phyloP scores from a whole-genome alignment of 2,888 invertebrate species.

The Drosophila borborema region DNA sequence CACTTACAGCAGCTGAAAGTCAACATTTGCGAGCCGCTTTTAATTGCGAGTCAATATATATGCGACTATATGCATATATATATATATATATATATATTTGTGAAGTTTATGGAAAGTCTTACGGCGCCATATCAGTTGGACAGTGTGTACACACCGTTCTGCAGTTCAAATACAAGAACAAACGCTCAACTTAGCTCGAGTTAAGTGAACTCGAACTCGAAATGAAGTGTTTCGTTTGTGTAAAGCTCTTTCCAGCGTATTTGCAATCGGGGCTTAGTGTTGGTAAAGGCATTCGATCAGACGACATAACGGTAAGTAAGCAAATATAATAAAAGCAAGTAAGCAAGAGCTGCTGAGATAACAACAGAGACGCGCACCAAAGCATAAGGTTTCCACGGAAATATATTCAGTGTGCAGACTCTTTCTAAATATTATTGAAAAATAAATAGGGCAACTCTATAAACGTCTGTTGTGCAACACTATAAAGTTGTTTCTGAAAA shows the following conservation, averaged over 20 bases:
- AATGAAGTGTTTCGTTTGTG: slow-evolving; percentile 1
- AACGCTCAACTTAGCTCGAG: not conserved
- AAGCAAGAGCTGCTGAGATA: slow-evolving; percentile 2
- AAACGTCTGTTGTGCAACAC: not conserved
- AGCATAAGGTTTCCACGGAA: not conserved
- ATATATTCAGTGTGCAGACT: not conserved
- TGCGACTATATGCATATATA: not conserved
- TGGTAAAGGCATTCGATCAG: slow-evolving; percentile 23
- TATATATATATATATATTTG: not conserved
- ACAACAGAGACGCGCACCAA: not conserved
- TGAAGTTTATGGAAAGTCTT: slow-evolving; percentile 30
- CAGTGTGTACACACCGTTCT: slow-evolving; percentile 27
- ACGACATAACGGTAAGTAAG: slow-evolving; percentile 13
- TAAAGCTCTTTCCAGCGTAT: not conserved
- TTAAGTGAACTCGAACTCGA: slow-evolving; percentile 6
- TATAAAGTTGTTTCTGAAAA: not conserved
- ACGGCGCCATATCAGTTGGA: slow-evolving; percentile 45
- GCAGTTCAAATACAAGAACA: slow-evolving; percentile 7
- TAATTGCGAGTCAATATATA: slow-evolving; percentile 71
- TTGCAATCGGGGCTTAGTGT: slow-evolving; percentile 20
- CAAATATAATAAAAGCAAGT: slow-evolving; percentile 17
- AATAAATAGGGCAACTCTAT: not conserved
- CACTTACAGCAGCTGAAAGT: slow-evolving; percentile 44
- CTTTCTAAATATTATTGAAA: not conserved
- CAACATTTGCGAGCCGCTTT: slow-evolving; percentile 53